Conservation (phyloP, 2,888 invertebrate genomes). For the Drosophila rellima region DNA sequence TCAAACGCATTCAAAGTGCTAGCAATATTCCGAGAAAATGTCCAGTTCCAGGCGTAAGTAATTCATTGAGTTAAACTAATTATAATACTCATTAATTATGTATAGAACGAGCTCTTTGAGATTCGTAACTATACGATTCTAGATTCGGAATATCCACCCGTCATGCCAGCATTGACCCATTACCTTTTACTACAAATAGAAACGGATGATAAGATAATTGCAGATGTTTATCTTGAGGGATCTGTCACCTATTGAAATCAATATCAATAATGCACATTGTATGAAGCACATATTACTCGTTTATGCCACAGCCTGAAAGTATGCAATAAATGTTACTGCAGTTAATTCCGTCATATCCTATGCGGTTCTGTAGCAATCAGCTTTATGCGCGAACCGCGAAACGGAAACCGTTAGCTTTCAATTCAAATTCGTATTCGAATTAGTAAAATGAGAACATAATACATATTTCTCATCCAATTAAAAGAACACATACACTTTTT, state of each 20-base stretch:
- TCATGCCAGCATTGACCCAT: constrained; percentile 3
- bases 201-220: background rate
- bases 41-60: constrained; percentile 57
- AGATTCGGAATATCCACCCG: constrained; percentile 9
- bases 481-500: constrained; percentile 24
- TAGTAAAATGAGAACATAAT: background rate
- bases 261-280: background rate
- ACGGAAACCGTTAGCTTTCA: background rate
- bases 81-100: background rate
- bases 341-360: background rate
- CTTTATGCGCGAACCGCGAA: background rate
- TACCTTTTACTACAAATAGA: background rate
- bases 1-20: constrained; percentile 30
- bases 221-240: background rate
- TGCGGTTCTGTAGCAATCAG: constrained; percentile 17
- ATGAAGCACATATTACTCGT: background rate
- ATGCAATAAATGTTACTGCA: background rate
- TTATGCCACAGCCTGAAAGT: background rate
- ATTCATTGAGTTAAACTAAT: background rate
- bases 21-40: constrained; percentile 59
- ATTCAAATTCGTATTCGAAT: background rate
- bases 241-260: constrained; percentile 6
- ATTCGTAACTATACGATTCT: constrained; percentile 31
- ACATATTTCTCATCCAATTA: background rate
- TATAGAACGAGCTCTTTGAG: constrained; percentile 39